A percentile compares a stretch with the other conserved stretches of the same genome.
These are phyloP conservation scores for Drosophila nasuta DNA, from an alignment of 1,140 invertebrate species.

Conservation along the genomic window DNA sequence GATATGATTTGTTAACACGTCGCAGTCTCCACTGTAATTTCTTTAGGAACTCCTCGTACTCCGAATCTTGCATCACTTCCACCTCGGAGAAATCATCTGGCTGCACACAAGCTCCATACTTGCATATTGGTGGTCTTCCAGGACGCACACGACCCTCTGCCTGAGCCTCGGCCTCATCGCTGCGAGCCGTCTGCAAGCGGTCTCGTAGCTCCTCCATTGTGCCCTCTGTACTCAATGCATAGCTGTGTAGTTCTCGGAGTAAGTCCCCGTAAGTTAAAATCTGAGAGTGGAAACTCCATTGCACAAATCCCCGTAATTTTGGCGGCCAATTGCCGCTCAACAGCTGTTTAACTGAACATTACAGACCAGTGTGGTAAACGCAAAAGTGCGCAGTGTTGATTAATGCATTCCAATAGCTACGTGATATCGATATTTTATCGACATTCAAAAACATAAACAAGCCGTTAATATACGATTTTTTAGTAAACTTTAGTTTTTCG, in stretches of 20 bases:
- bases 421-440: neutral
- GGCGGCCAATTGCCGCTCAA: conserved; percentile 1
- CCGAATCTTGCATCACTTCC: conserved; percentile 12
- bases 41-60: conserved; percentile 16
- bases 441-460: neutral
- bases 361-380: neutral
- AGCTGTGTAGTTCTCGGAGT: conserved; percentile 27
- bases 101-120: conserved; percentile 38
- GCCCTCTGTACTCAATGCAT: conserved; percentile 25
- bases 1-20: conserved; percentile 19
- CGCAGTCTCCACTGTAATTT: conserved; percentile 32
- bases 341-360: conserved; percentile 11
- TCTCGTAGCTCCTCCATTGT: conserved; percentile 19
- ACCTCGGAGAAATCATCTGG: conserved; percentile 31
- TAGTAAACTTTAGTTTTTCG: neutral
- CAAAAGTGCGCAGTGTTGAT: neutral
- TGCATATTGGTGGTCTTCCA: conserved; percentile 26
- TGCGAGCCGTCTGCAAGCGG: conserved; percentile 24
- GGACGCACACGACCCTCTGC: conserved; percentile 34
- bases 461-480: neutral
- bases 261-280: conserved; percentile 40
- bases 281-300: conserved; percentile 38
- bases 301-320: conserved; percentile 3
- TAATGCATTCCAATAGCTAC: neutral
- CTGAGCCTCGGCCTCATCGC: conserved; percentile 43